Percentiles rank a stretch among this genome's conserved stretches.
These are phyloP conservation scores for Phalacrocorax pelagicus DNA, from an alignment of 2,113 vertebrate genomes.

Conservation along the genomic window DNA sequence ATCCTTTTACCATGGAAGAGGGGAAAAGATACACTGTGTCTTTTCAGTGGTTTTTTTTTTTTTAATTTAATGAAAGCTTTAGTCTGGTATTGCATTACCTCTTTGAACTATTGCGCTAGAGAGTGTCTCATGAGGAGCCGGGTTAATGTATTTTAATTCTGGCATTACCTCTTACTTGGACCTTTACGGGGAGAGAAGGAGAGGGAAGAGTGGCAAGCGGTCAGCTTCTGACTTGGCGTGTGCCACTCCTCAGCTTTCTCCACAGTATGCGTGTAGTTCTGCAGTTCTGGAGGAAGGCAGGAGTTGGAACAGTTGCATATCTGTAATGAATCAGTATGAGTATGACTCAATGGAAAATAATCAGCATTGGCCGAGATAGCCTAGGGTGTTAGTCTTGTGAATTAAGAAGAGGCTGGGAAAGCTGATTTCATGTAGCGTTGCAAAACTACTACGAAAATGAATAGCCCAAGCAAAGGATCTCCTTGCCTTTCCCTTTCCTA, in stretches of 20 bases:
- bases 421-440: background rate
- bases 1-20: background rate
- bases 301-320: constrained; percentile 18
- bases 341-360: constrained; percentile 37
- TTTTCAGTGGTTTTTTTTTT: background rate
- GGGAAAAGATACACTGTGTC: background rate
- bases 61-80: background rate
- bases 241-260: background rate
- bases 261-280: background rate
- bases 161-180: background rate
- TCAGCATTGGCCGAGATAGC: background rate
- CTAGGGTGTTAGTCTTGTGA: background rate
- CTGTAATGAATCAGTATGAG: background rate
- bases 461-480: background rate
- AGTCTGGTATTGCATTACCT: background rate
- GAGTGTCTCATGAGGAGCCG: background rate
- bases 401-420: background rate
- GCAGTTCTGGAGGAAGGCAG: background rate
- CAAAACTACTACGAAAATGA: background rate
- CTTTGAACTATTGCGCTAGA: background rate
- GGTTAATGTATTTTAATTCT: background rate
- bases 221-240: background rate
- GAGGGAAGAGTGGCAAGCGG: background rate
- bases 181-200: background rate
- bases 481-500: background rate